Conservation (phyloP, 2,797 vertebrate genomes). For the Phoxinus dragarum region DNA sequence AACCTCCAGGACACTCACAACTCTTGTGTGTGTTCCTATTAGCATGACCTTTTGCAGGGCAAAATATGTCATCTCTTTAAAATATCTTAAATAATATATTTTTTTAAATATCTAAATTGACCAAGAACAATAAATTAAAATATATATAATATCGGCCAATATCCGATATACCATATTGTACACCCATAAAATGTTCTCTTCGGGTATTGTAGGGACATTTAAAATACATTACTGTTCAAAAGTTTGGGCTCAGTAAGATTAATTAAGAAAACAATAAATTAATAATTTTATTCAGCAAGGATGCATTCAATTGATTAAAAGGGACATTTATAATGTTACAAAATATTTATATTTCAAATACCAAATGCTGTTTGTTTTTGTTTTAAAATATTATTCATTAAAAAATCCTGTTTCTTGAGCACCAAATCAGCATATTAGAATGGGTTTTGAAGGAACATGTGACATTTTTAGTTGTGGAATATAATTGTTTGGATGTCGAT, state of each 20-base stretch:
- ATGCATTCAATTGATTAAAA: background rate
- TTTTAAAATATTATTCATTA: background rate
- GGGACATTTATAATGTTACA: too few species aligned
- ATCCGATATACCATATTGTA: background rate
- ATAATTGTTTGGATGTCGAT: too few species aligned
- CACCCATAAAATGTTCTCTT: background rate
- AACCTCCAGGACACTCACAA: slow-evolving; percentile 24
- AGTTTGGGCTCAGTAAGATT: background rate
- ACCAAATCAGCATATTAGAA: background rate
- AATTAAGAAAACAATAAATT: background rate
- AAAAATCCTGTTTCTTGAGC: background rate
- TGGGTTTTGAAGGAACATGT: too few species aligned
- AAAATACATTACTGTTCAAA: background rate
- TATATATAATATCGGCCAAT: background rate
- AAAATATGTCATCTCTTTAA: slow-evolving; percentile 5
- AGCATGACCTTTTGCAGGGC: slow-evolving; percentile 15
- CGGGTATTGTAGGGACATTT: background rate
- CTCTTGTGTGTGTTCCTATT: slow-evolving; percentile 33
- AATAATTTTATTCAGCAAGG: background rate
- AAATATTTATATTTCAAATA: background rate
- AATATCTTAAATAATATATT: background rate
- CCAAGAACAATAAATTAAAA: too few species aligned
- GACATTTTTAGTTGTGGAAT: too few species aligned
- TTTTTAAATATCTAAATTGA: too few species aligned
- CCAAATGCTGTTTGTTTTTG: background rate